Conservation (phyloP, 1,140 invertebrate genomes). For the Drosophila watanabei region DNA sequence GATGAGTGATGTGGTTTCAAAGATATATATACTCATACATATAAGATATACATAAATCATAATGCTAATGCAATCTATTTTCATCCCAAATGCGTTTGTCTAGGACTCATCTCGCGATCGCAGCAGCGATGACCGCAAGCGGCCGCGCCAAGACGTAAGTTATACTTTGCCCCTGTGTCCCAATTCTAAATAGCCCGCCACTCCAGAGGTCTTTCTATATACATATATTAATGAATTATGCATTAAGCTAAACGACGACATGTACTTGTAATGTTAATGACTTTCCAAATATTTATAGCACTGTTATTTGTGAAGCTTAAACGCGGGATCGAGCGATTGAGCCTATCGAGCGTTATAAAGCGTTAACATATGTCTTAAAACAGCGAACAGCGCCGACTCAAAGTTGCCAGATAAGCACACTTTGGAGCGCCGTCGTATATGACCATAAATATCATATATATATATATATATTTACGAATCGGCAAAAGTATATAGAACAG, state of each 20-base stretch:
- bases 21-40: slow-evolving; percentile 9
- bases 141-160: slow-evolving; percentile 82
- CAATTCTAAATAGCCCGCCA: slow-evolving; percentile 32
- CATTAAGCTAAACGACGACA: slow-evolving; percentile 41
- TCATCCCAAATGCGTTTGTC: slow-evolving; percentile 18
- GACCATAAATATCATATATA: slow-evolving; percentile 28
- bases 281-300: slow-evolving; percentile 82
- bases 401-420: slow-evolving; percentile 55
- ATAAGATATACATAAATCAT: slow-evolving; percentile 13
- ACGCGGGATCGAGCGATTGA: slow-evolving; percentile 64
- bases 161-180: slow-evolving; percentile 25
- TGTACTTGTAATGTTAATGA: slow-evolving; percentile 77
- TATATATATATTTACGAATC: slow-evolving; percentile 42
- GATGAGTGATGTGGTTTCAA: slow-evolving; percentile 32
- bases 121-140: slow-evolving; percentile 74
- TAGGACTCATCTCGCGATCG: slow-evolving; percentile 80
- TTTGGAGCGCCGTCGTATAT: slow-evolving; percentile 54
- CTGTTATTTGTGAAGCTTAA: slow-evolving; percentile 77
- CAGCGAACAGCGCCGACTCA: slow-evolving; percentile 58
- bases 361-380: slow-evolving; percentile 38
- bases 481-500: slow-evolving; percentile 59
- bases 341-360: slow-evolving; percentile 63
- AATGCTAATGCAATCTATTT: slow-evolving; percentile 29
- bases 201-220: slow-evolving; percentile 31
- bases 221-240: slow-evolving; percentile 28